phyloP scores from a whole-genome alignment of 2,797 vertebrate genomes.

The Cirrhinus molitorella region DNA sequence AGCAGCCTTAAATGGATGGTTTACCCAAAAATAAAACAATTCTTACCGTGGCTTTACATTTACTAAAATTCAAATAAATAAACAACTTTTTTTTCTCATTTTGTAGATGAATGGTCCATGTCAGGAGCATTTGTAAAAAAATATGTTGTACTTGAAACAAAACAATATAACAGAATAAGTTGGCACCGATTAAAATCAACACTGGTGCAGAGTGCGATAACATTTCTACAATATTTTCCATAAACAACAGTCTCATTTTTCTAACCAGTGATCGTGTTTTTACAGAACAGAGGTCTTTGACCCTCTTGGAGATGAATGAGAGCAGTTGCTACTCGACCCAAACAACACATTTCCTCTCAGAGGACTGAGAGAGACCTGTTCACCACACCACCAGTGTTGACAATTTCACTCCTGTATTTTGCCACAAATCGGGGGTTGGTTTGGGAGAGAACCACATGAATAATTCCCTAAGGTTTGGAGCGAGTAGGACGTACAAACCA shows the following conservation, averaged over 20 bases:
- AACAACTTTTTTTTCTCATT: not conserved
- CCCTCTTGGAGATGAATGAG: conserved; percentile 70
- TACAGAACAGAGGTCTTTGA: conserved; percentile 58
- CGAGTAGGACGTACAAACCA: conserved; percentile 44
- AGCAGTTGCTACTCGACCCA: conserved; percentile 71
- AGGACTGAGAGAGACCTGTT: conserved; percentile 33
- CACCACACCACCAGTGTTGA: conserved; percentile 24
- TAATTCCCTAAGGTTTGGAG: conserved; percentile 24
- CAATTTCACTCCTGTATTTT: conserved; percentile 18
- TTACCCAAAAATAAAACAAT: too few relatives aligned
- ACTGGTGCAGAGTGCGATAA: not conserved
- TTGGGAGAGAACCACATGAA: not conserved
- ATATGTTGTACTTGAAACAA: not conserved
- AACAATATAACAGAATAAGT: not conserved
- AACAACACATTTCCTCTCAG: conserved; percentile 70
- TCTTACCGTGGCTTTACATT: too few relatives aligned
- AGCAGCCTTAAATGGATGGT: too few relatives aligned
- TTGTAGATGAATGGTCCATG: not conserved
- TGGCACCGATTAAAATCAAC: not conserved
- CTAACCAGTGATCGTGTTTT: conserved; percentile 53
- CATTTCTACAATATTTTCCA: conserved; percentile 15
- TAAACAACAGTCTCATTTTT: conserved; percentile 26
- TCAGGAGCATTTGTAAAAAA: not conserved
- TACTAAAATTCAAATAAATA: too few relatives aligned
- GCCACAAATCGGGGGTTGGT: conserved; percentile 8